Evolutionary conservation across 2,113 vertebrate genomes (phyloP).

Genomic region (Spheniscus mendiculus): DNA sequence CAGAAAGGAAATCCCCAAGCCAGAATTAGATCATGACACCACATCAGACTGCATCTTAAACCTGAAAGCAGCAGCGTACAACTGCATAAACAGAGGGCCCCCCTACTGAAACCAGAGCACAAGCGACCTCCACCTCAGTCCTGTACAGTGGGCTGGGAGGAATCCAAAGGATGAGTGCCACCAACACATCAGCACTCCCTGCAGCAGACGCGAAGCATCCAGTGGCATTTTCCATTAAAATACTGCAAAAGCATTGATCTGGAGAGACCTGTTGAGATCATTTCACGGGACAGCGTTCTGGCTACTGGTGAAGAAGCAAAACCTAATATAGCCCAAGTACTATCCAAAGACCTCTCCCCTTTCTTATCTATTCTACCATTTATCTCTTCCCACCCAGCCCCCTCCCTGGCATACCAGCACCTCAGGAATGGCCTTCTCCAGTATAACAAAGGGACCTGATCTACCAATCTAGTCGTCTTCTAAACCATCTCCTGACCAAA

Average conservation of each 20-base stretch:
- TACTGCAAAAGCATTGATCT: neutral
- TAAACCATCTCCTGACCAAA: neutral
- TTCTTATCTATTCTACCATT: neutral
- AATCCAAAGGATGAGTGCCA: neutral
- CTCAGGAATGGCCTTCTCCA: neutral
- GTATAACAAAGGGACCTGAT: accelerated
- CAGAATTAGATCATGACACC: neutral
- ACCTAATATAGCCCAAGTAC: neutral
- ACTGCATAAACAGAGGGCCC: neutral
- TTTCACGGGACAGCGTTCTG: accelerated
- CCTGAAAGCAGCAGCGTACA: accelerated
- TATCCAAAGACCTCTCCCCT: neutral
- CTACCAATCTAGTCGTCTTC: neutral
- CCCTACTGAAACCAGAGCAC: neutral
- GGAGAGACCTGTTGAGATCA: neutral
- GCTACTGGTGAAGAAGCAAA: accelerated
- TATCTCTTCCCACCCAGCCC: neutral
- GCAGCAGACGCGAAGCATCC: accelerated
- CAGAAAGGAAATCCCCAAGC: neutral
- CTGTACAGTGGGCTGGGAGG: accelerated
- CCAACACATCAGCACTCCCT: neutral
- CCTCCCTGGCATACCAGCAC: neutral
- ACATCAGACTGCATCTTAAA: accelerated
- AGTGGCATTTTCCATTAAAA: neutral
- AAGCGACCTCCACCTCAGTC: neutral